Base-by-base conservation (phyloP, 2,888 invertebrate species). In the Drosophila melanocephala region DNA sequence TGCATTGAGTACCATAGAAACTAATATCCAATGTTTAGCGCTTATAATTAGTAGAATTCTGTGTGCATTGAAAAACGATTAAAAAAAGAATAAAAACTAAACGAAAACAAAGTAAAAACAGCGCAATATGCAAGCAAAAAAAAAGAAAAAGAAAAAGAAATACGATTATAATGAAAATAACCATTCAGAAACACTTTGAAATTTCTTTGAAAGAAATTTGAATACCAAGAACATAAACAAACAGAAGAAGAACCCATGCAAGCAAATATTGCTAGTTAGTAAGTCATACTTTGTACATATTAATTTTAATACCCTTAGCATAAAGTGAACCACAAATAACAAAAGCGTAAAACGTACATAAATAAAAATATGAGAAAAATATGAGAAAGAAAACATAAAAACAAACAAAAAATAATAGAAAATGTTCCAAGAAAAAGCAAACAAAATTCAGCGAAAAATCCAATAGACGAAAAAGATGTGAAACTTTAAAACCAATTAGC, bases 1-100 rank as follows among this genome's bases (percentile, higher is more conserved):
- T 72, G 72, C 72, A 77, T 71, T 60, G 42, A 57, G 50, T 72
- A 75, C 68, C 65, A 86, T 72, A 79, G 75, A 51, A 73, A 65
- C 55, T 47, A 84, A 81, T 81, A 79, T 84, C 77, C 82, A 86
- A 84, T 85, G 84, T 87, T 88, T 88, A 91, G 86, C 77, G 79
- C 81, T 84, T 90, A 71, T 61, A 85, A 88, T 90, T 88, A 90
- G 87, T 84, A 61, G 80, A 90, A 77, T 84, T 87, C 82, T 81
- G 72, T 80, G 76, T 79, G 73, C 76, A 72, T 82, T 70, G 57
- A 26, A 74, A 56, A 68, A 58, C 22, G 16, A 14, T 71, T 71
- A 22, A 63, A 59, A 58, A 50, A 67, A 35, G 37, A 71, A 35
- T n/a, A 2, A 14, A 39, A 26, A 28, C 16, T n/a, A 14, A 10